A percentile compares a stretch with the other conserved stretches of the same genome.
phyloP scores from a whole-genome alignment of 1,140 invertebrate species.

The Metopolophium dirhodum region DNA sequence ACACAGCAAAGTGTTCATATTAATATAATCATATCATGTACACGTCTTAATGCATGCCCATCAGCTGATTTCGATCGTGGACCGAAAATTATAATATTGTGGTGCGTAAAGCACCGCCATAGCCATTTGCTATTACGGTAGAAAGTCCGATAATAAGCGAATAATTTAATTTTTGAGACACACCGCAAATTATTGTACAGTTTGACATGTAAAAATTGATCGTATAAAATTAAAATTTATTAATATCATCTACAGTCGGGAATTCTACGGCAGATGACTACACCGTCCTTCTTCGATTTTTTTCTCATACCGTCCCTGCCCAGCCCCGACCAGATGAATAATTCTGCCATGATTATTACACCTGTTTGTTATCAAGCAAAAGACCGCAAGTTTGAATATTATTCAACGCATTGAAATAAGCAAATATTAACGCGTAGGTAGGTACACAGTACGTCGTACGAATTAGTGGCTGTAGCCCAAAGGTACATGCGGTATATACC shows the following conservation, averaged over 20 bases:
- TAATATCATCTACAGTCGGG: not conserved
- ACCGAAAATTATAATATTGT: too few relatives aligned
- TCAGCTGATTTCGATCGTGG: too few relatives aligned
- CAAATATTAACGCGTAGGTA: not conserved
- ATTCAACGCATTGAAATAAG: not conserved
- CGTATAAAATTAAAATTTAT: too few relatives aligned
- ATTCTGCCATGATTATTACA: not conserved
- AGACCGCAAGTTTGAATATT: not conserved
- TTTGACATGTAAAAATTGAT: too few relatives aligned
- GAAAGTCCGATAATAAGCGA: too few relatives aligned
- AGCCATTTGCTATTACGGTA: too few relatives aligned
- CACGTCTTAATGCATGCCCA: too few relatives aligned
- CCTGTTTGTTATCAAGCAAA: not conserved
- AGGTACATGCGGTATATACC: not conserved
- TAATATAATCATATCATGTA: too few relatives aligned
- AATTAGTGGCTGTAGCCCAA: not conserved
- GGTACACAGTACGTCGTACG: not conserved
- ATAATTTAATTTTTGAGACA: too few relatives aligned
- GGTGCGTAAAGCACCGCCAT: too few relatives aligned
- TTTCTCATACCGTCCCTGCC: not conserved
- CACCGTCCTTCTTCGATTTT: not conserved
- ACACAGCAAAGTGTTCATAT: too few relatives aligned
- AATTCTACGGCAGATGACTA: not conserved
- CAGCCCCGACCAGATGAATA: not conserved
- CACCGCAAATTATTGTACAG: too few relatives aligned